Conservation (phyloP, 2,797 vertebrate genomes). For the Thamnophis elegans region DNA sequence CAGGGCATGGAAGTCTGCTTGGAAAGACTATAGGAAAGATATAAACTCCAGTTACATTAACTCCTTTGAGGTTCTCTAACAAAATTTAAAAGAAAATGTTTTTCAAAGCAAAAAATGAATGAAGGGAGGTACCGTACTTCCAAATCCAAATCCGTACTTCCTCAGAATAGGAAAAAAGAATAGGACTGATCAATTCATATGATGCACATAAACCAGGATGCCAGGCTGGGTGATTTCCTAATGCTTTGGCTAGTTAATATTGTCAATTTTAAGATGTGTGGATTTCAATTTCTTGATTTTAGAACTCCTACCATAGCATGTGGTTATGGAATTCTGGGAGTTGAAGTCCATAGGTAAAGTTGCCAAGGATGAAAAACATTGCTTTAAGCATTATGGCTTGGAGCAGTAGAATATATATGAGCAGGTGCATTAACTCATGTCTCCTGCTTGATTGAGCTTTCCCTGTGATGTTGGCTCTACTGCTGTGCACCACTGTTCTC, state of each 20-base stretch:
- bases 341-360: neutral
- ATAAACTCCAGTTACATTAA: neutral
- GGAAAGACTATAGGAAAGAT: neutral
- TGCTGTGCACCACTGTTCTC: neutral
- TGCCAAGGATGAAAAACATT: neutral
- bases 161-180: neutral
- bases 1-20: neutral
- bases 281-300: neutral
- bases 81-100: neutral
- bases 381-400: neutral
- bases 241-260: neutral
- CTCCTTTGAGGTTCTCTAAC: neutral
- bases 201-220: neutral
- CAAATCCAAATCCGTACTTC: too few relatives aligned
- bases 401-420: neutral
- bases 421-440: neutral
- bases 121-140: neutral
- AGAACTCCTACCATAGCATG: neutral
- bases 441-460: neutral
- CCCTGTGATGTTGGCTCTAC: neutral
- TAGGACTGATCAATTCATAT: neutral
- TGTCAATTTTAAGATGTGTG: neutral
- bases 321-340: neutral
- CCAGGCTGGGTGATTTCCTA: neutral
- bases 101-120: neutral